Base-by-base conservation (phyloP, 2,888 invertebrate species). In the Epistrophe eligans region DNA sequence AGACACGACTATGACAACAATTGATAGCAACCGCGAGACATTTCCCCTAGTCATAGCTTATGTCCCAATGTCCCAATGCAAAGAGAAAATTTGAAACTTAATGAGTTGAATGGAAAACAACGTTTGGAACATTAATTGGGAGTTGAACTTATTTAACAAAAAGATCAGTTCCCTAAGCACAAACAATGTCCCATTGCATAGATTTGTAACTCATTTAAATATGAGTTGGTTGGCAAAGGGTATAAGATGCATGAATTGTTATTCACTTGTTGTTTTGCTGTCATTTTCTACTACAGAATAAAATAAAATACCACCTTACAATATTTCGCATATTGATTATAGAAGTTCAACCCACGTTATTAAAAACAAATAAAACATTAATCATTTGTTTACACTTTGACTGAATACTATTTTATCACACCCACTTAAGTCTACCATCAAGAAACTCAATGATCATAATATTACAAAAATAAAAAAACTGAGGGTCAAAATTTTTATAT, bases 361-460 rank as follows among this genome's bases (percentile, higher is more conserved):
- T 2, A 13, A 60, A 40, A 40, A 15, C 8, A 50, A 50, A 50
- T 32, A 15, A 57, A 32, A n/a, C 28, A 62, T 62, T 62, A 62
- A 62, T 62, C 62, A 62, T 43, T 62, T 62, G 62, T 62, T 62
- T 62, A 40, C 9, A 60, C 7, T 40, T 40, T 60, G 24, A 24
- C 11, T 60, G 2, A 38, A 17, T 0, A 40, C 10, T 19, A 9
- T 15, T 24, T 28, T 62, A n/a, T 43, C 43, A 62, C 62, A 43
- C 43, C 62, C 24, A 62, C 62, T 11, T 4, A 15, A 9, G 62
- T 62, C 62, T 62, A 62, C 43, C 62, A 24, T 24, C 1, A 43
- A 62, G 28, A 62, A 28, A 62, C 13, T 38, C 38, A 38, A 60
- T 60, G 58, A 60, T 17, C 38, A 10, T 17, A 38, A 10, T 58